These are phyloP conservation scores for Doryteuthis pealeii DNA, from an alignment of 1,140 invertebrate genomes.

Conservation along the genomic window DNA sequence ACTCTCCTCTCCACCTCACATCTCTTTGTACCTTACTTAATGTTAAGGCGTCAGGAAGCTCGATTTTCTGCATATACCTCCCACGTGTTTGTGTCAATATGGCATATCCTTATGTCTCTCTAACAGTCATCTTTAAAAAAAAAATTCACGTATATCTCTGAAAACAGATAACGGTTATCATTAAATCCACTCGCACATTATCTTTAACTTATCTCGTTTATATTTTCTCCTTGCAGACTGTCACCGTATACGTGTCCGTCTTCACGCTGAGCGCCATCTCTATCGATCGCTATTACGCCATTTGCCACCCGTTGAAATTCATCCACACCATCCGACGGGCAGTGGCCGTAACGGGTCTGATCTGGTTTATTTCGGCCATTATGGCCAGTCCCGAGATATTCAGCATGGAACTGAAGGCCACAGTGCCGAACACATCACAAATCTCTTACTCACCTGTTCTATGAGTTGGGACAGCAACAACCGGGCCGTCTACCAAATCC, in stretches of 20 bases:
- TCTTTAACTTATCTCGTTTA: no score
- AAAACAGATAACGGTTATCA: no score
- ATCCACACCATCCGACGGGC: slow-evolving; percentile 69
- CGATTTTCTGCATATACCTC: no score
- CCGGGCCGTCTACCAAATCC: neutral
- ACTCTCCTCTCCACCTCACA: no score
- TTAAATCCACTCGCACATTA: no score
- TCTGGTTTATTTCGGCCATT: slow-evolving; percentile 67
- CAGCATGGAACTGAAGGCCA: neutral
- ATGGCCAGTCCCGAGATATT: slow-evolving; percentile 17
- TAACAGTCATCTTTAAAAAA: no score
- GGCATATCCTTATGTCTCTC: no score
- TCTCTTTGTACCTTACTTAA: no score
- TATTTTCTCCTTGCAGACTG: slow-evolving; percentile 66
- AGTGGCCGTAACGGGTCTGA: slow-evolving; percentile 69
- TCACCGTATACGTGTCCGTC: slow-evolving; percentile 84
- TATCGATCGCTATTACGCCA: slow-evolving; percentile 86
- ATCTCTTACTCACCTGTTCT: neutral
- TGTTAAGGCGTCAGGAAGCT: no score
- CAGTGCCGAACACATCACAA: neutral
- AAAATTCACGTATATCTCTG: no score
- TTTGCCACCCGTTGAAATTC: slow-evolving; percentile 84
- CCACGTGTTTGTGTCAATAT: no score
- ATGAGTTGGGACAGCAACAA: neutral
- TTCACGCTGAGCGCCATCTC: slow-evolving; percentile 85